Conservation (phyloP, 2,797 vertebrate species). For the Betta splendens region DNA sequence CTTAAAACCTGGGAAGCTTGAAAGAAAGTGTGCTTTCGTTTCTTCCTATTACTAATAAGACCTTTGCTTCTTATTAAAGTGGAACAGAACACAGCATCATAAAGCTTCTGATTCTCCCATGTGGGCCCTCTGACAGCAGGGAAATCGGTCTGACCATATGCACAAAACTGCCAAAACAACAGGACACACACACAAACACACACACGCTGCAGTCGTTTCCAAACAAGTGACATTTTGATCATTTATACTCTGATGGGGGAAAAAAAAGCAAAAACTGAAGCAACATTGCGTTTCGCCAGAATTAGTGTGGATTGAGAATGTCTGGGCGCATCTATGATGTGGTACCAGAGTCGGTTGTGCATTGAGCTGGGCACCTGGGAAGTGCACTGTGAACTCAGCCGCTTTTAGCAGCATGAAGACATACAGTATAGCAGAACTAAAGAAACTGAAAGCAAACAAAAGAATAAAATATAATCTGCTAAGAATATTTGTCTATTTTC, state of each 20-base stretch:
- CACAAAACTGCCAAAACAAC: conserved; percentile 43
- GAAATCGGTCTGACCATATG: conserved; percentile 43
- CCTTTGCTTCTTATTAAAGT: conserved; percentile 27
- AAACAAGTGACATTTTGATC: conserved; percentile 69
- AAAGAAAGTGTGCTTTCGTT: conserved; percentile 33
- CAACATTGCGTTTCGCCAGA: conserved; percentile 39
- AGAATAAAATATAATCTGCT: conserved; percentile 64
- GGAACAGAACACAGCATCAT: conserved; percentile 40
- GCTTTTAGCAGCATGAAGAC: conserved; percentile 40
- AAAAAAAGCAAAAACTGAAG: conserved; percentile 35
- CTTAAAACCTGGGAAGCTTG: conserved; percentile 8
- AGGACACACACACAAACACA: conserved; percentile 38
- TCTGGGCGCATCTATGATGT: conserved; percentile 8
- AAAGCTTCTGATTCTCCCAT: conserved; percentile 41
- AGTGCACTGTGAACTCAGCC: conserved; percentile 56
- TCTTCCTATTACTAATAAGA: conserved; percentile 22
- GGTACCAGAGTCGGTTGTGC: conserved; percentile 47
- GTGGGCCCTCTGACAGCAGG: conserved; percentile 35
- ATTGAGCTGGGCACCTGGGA: conserved; percentile 50
- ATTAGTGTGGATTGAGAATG: conserved; percentile 46
- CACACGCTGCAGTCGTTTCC: conserved; percentile 56
- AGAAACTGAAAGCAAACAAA: conserved; percentile 59
- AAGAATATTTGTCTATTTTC: conserved; percentile 61
- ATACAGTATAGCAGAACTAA: conserved; percentile 40
- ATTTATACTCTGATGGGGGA: conserved; percentile 42